phyloP scores from a whole-genome alignment of 2,888 invertebrate genomes.

The Heliothis peltigera region DNA sequence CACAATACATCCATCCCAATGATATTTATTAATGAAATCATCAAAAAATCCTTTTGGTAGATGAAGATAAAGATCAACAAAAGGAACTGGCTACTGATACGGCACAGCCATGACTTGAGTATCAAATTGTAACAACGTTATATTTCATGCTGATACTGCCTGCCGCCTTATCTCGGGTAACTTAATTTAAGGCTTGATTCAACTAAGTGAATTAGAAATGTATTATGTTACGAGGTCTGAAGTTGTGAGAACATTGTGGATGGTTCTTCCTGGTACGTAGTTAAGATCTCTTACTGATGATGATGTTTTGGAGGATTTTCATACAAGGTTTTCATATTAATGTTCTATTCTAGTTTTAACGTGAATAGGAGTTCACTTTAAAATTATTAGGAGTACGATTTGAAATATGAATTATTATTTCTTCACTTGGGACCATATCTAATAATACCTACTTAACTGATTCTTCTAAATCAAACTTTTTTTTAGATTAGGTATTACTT shows the following conservation, averaged over 20 bases:
- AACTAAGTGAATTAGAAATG: conserved; percentile 53
- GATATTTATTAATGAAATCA: conserved; percentile 45
- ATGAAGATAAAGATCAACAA: conserved; percentile 46
- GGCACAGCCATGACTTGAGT: conserved; percentile 47
- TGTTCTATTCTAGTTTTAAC: too few species aligned
- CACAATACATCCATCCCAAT: conserved; percentile 44
- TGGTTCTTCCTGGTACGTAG: conserved; percentile 20
- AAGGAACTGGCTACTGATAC: conserved; percentile 49
- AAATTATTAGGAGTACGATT: too few species aligned
- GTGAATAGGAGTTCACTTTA: too few species aligned
- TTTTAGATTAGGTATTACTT: too few species aligned
- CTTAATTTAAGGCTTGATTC: conserved; percentile 46
- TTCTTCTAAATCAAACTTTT: too few species aligned
- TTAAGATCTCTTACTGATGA: not conserved
- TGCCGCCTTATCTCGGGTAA: conserved; percentile 43
- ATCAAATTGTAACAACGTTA: conserved; percentile 57
- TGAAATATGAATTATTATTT: too few species aligned
- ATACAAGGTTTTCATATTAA: too few species aligned
- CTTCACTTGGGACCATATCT: too few species aligned
- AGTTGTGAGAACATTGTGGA: conserved; percentile 26
- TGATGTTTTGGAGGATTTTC: not conserved
- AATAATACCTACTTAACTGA: too few species aligned
- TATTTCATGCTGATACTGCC: conserved; percentile 47
- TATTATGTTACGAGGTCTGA: conserved; percentile 30
- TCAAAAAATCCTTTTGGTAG: conserved; percentile 47